phyloP scores from a whole-genome alignment of 2,113 vertebrate species.

The Oncorhynchus gorbuscha region DNA sequence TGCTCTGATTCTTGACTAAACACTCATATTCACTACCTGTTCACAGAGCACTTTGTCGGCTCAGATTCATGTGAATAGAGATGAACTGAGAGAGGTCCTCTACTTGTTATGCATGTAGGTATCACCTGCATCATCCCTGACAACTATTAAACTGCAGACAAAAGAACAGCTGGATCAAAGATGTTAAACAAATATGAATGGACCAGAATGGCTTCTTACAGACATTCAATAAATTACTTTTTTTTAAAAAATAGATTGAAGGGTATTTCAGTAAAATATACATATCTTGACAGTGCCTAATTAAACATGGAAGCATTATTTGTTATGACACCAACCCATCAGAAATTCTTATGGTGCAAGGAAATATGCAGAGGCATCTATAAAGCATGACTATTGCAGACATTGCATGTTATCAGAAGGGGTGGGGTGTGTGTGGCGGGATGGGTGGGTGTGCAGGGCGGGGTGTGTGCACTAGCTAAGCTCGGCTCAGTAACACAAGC shows the following conservation, averaged over 20 bases:
- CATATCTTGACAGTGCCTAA: constrained; percentile 27
- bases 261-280: constrained; percentile 15
- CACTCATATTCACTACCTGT: constrained; percentile 40
- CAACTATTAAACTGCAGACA: constrained; percentile 32
- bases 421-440: neutral
- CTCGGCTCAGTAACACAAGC: constrained; percentile 54
- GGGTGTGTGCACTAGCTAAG: constrained; percentile 46
- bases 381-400: constrained; percentile 46
- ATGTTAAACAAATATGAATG: too few species aligned
- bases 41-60: constrained; percentile 20
- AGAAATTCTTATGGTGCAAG: constrained; percentile 28
- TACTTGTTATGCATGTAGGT: constrained; percentile 38
- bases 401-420: constrained; percentile 46
- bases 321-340: constrained; percentile 24
- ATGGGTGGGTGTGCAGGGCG: neutral
- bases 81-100: constrained; percentile 38
- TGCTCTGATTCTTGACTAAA: constrained; percentile 22
- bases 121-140: constrained; percentile 42
- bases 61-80: constrained; percentile 23
- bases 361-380: constrained; percentile 53
- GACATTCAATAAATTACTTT: constrained; percentile 32
- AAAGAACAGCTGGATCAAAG: too few species aligned
- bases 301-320: constrained; percentile 27
- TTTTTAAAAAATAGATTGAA: neutral
- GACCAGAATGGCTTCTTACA: too few species aligned